phyloP scores from a whole-genome alignment of 1,140 invertebrate genomes.

The Potamilus streckersoni region DNA sequence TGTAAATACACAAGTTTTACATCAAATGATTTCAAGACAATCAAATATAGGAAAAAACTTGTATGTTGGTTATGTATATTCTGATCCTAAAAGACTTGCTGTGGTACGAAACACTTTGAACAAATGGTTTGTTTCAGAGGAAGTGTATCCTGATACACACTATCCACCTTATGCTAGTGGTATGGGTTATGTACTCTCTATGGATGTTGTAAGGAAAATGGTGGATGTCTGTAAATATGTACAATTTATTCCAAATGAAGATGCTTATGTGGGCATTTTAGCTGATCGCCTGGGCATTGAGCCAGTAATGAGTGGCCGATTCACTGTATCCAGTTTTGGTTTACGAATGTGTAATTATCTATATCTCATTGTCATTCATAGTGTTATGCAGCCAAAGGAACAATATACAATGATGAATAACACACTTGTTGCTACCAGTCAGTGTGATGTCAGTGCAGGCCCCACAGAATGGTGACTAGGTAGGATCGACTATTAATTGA shows the following conservation, averaged over 20 bases:
- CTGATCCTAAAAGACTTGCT: slow-evolving; percentile 28
- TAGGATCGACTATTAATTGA: too few species aligned
- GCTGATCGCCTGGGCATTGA: slow-evolving; percentile 32
- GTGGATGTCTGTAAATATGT: slow-evolving; percentile 39
- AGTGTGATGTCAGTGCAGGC: slow-evolving; percentile 28
- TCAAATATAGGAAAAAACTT: slow-evolving; percentile 21
- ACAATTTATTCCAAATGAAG: slow-evolving; percentile 49
- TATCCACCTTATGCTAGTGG: slow-evolving; percentile 56
- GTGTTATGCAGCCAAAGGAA: slow-evolving; percentile 34
- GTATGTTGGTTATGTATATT: slow-evolving; percentile 49
- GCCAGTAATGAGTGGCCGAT: slow-evolving; percentile 42
- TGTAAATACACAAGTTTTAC: slow-evolving; percentile 46
- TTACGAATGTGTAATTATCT: slow-evolving; percentile 50
- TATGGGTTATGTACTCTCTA: slow-evolving; percentile 49
- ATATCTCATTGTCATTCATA: slow-evolving; percentile 49
- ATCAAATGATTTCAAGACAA: slow-evolving; percentile 36
- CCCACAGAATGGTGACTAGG: slow-evolving; percentile 16
- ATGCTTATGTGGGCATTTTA: slow-evolving; percentile 54
- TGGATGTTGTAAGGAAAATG: slow-evolving; percentile 40
- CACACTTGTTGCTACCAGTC: slow-evolving; percentile 26
- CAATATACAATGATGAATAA: slow-evolving; percentile 41
- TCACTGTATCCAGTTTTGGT: slow-evolving; percentile 39
- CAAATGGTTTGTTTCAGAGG: slow-evolving; percentile 44
- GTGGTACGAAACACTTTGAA: slow-evolving; percentile 40
- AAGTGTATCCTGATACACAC: slow-evolving; percentile 36